Conservation (phyloP, 2,888 invertebrate species). For the Dilophus febrilis region DNA sequence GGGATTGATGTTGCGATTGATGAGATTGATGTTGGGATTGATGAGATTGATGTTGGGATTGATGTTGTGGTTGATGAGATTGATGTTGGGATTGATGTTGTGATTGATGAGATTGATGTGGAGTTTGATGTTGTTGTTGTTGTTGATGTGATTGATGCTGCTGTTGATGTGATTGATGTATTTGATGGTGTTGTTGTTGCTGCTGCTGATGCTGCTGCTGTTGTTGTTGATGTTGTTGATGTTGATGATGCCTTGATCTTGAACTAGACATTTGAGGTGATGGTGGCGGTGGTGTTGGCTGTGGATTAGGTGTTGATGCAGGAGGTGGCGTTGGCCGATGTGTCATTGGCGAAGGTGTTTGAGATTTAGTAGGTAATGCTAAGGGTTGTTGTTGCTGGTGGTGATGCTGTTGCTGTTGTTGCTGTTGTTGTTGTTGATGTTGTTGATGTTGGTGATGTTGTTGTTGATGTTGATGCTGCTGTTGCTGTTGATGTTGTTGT, state of each 20-base stretch:
- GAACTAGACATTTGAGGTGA: slow-evolving; percentile 26
- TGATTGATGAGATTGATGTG: slow-evolving; percentile 28
- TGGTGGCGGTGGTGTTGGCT: slow-evolving; percentile 29
- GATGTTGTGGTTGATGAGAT: slow-evolving; percentile 15
- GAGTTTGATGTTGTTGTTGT: slow-evolving; percentile 29
- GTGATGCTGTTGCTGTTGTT: slow-evolving; percentile 10
- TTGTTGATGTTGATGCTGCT: slow-evolving; percentile 20
- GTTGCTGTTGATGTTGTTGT: slow-evolving; percentile 15
- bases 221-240: slow-evolving; percentile 18
- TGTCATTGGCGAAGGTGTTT: slow-evolving; percentile 31
- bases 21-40: slow-evolving; percentile 2
- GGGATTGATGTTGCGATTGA: slow-evolving; percentile 8
- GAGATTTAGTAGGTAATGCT: slow-evolving; percentile 27
- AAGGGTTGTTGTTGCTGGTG: slow-evolving; percentile 17
- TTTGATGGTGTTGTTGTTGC: slow-evolving; percentile 17
- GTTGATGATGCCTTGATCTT: slow-evolving; percentile 24
- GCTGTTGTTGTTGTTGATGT: slow-evolving; percentile 15
- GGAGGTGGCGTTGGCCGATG: slow-evolving; percentile 29
- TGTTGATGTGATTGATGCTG: slow-evolving; percentile 20
- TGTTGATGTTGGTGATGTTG: slow-evolving; percentile 8
- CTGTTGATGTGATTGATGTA: not conserved
- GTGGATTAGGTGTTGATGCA: slow-evolving; percentile 30
- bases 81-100: slow-evolving; percentile 9
- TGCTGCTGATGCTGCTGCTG: slow-evolving; percentile 17
- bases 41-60: slow-evolving; percentile 7